Base-by-base conservation (phyloP, 53 echinoderm and acorn worm species). In the Luidia sarsii region DNA sequence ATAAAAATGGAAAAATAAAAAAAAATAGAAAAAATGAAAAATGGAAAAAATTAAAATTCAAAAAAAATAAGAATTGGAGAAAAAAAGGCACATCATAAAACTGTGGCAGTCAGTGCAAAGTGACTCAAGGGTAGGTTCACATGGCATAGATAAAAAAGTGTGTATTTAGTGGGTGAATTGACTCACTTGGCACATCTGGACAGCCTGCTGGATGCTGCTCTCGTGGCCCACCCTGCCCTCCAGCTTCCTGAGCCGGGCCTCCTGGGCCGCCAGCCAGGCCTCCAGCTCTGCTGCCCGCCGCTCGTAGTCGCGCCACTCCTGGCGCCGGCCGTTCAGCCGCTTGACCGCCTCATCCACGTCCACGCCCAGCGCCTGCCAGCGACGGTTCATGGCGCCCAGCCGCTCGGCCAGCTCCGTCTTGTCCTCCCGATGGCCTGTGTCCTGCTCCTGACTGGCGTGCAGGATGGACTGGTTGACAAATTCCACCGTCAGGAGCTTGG, bases 351-450 rank as follows among this genome's bases (percentile, higher is more conserved):
- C 99, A 23, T 61, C 41, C 43, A 99, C 70, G 57, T 67, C 39
- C 21, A 82, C 89, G 39, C 87, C 89, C 15, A 97, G 61, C 1
- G 86, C 75, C 86, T 94, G 91, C 95, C 94, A 97, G 27, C 83
- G 75, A 38, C 88, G 82, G 71, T 97, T 97, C 93, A 97, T 97
- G 8, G 64, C 21, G 1, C 99, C 99, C 8, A 99, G 94, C 10
- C 89, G 87, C 68, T 99, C 99, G 25, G 99, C 99, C 64, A 99
- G 91, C 75, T 99, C 99, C 1, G 99, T 91, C 65, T 94, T 99
- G 80, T 99, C 99, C 9, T 87, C 91, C 49, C 99, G 71, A n/a
- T n/a, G n/a, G 46, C 82, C 80, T 20, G 87, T 75, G 39, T 94
- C 91, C 6, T 87, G 65, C 53, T 94, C 90, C 50, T 91, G 87